Base-by-base conservation (phyloP, 2,113 vertebrate genomes). In the Coreoperca whiteheadi region DNA sequence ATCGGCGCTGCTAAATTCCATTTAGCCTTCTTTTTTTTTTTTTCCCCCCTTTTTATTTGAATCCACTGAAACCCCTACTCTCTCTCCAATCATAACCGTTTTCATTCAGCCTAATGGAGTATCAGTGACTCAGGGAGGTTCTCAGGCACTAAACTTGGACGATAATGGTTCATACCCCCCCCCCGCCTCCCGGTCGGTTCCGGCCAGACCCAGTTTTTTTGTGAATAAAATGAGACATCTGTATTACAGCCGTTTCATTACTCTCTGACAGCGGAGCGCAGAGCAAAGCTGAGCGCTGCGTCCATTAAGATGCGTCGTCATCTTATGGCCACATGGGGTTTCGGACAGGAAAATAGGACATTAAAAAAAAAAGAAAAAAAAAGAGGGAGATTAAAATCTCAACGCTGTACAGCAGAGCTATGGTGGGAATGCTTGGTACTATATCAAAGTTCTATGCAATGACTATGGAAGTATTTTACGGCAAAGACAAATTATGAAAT, bases 181-280 rank as follows among this genome's bases (percentile, higher is more conserved):
- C 41, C 43, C 67, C 5, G 41, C 65, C 43, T 50, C 61, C 48
- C 30, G 0, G 46, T 56, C 51, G 30, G 11, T 37, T 63, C 57
- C 53, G 65, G 54, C 28, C 39, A 57, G 18, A 61, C n/a, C 2
- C n/a, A 6, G n/a, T n/a, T 70, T 87, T 82, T 79, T 74, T 32
- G 67, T n/a, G 81, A 82, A 88, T 77, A 65, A 83, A 88, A 92
- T 68, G 48, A 86, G 80, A 87, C 75, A 56, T 84, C 16, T 39
- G 74, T 72, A 56, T 84, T 48, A 72, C 21, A 70, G 81, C 48
- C 77, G 23, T 84, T 86, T 77, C 43, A 53, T 82, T 82, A 59
- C 51, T 43, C 28, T 65, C 16, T 64, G 70, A 83, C 65, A 65
- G 68, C 4, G 32, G 34, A 72, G 64, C 14, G 12, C 56, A 54